Evolutionary conservation across 2,113 vertebrate species (phyloP), one percentile per base, ranked within the genome.

Genomic region (Nibea coibor): DNA sequence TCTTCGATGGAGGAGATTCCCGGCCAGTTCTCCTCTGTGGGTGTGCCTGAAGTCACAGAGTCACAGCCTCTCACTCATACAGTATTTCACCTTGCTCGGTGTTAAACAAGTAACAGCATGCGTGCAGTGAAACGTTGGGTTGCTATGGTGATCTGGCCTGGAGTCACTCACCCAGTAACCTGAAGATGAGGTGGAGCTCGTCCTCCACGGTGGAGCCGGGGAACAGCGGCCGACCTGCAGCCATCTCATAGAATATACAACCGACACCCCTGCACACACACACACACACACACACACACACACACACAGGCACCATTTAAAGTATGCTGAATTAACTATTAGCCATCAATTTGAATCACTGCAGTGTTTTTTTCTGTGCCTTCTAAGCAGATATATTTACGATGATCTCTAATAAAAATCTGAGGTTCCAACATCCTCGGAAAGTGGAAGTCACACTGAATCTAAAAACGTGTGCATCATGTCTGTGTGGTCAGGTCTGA

Each of bases 191-290:
- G 93, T 99, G 98, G 86, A 99, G 94, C 88, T 99, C 98, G 80
- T 99, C 98, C 95, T 99, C 98, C 76, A 99, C 98, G 1, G 98
- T 99, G 0, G 98, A 99, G 81, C 98, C 98, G 63, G 98, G 98
- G 91, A 99, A 99, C 22, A 99, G 95, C 47, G 98, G 98, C 93
- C 98, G 96, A 94, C 98, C 98, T 75, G 98, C 98, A 83, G 98
- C 97, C 98, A 99, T 99, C 95, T 99, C 98, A 85, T 99, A 99
- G 94, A 99, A 99, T 94, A 99, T 99, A 91, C 98, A 99, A 54
- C 98, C 98, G 3, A 99, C 97, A 0, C 98, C 98, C 98, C 98
- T 99, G 62, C 16, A 72, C 35, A 79, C 19, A 22, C 48, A 73
- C 45, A 72, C 19, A 50, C 10, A 72, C 50, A 70, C 43, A 78